phyloP scores from a whole-genome alignment of 2,113 vertebrate species.

The Megaleporinus macrocephalus region DNA sequence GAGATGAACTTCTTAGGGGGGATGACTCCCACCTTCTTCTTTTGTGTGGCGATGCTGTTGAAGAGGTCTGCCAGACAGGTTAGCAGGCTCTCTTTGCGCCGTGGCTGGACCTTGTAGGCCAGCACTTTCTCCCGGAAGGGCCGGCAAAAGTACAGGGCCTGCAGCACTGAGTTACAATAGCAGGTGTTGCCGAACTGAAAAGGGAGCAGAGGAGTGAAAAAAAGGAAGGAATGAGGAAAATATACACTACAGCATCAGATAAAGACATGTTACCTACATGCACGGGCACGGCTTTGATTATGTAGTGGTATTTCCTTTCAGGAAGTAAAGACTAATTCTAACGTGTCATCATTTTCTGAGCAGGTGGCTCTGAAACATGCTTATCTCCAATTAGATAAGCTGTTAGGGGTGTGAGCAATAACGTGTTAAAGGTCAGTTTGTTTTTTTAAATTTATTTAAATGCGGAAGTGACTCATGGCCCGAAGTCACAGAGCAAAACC shows the following conservation, averaged over 20 bases:
- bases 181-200: constrained; percentile 93
- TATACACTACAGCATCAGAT: neutral
- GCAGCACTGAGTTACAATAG: constrained; percentile 95
- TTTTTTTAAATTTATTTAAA: neutral
- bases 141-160: constrained; percentile 93
- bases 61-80: constrained; percentile 92
- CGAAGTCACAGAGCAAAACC: neutral
- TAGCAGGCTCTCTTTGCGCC: constrained; percentile 89
- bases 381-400: constrained; percentile 1
- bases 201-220: neutral
- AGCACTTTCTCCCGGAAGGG: constrained; percentile 93
- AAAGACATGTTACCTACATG: neutral
- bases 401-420: neutral
- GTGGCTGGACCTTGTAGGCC: constrained; percentile 91
- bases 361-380: neutral
- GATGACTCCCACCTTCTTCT: constrained; percentile 95
- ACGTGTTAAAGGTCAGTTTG: constrained; percentile 5
- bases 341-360: neutral
- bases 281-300: neutral
- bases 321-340: constrained; percentile 3
- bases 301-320: neutral
- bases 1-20: constrained; percentile 95
- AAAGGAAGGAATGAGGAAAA: neutral
- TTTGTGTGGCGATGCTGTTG: constrained; percentile 93
- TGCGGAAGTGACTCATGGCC: neutral